Evolutionary conservation across 2,797 vertebrate species (phyloP).

Genomic region (Rhyacichthys aspro): DNA sequence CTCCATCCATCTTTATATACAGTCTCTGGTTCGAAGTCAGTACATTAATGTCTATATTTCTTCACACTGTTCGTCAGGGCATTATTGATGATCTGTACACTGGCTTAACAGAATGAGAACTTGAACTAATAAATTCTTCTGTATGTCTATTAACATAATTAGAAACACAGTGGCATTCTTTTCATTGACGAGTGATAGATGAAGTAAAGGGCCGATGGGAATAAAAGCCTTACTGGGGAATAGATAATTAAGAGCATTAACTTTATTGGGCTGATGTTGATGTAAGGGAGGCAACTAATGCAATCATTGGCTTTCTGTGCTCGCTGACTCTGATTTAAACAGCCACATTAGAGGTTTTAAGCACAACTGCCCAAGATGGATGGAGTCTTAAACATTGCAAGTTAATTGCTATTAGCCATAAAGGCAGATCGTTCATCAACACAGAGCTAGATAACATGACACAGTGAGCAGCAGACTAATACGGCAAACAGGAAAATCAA

Average conservation of each 20-base stretch:
- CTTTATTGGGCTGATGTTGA: constrained; percentile 42
- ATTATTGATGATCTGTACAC: background rate
- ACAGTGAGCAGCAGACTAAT: constrained; percentile 41
- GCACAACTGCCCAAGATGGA: constrained; percentile 51
- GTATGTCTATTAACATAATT: constrained; percentile 24
- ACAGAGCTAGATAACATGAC: constrained; percentile 51
- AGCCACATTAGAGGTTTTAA: constrained; percentile 53
- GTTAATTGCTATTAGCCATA: constrained; percentile 46
- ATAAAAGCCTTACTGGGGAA: constrained; percentile 45
- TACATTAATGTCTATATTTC: background rate
- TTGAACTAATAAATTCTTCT: background rate
- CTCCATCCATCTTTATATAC: background rate
- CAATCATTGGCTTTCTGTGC: constrained; percentile 63
- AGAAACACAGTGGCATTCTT: constrained; percentile 30
- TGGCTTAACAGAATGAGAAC: background rate
- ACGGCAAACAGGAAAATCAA: constrained; percentile 45
- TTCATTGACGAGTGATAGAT: constrained; percentile 45
- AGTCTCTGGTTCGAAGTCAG: too few relatives aligned
- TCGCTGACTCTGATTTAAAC: constrained; percentile 54
- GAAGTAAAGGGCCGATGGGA: constrained; percentile 30
- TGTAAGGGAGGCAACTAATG: constrained; percentile 44
- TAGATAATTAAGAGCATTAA: constrained; percentile 60
- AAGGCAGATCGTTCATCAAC: constrained; percentile 58
- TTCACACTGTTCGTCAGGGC: background rate
- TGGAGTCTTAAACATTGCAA: constrained; percentile 47